Evolutionary conservation across 2,113 vertebrate species (phyloP).

Genomic region (Oryzias melastigma): DNA sequence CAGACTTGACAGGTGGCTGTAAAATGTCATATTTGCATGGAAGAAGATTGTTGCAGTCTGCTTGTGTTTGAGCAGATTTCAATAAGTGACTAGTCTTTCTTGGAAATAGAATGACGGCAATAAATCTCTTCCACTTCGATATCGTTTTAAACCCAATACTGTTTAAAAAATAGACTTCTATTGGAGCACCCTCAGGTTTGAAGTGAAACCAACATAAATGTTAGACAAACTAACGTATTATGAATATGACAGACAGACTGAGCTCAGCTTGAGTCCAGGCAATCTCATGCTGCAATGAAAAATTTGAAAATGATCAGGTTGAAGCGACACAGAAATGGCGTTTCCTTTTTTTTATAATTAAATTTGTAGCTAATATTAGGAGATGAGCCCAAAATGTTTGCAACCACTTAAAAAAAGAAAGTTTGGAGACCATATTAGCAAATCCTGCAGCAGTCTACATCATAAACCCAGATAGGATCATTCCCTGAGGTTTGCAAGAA

Average conservation of each 20-base stretch:
- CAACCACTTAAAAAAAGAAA: slow-evolving; percentile 50
- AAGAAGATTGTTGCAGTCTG: slow-evolving; percentile 12
- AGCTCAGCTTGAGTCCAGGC: slow-evolving; percentile 50
- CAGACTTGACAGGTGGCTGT: slow-evolving; percentile 47
- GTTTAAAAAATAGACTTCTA: slow-evolving; percentile 43
- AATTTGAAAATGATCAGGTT: slow-evolving; percentile 60
- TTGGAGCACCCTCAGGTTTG: slow-evolving; percentile 42
- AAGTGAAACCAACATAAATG: slow-evolving; percentile 45
- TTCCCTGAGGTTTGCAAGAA: slow-evolving; percentile 59
- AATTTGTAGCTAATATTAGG: slow-evolving; percentile 48
- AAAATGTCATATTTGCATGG: slow-evolving; percentile 26
- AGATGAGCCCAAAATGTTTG: slow-evolving; percentile 25
- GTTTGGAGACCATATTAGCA: slow-evolving; percentile 45
- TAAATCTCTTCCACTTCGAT: slow-evolving; percentile 10
- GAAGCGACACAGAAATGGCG: slow-evolving; percentile 70
- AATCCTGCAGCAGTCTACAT: slow-evolving; percentile 67
- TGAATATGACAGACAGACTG: slow-evolving; percentile 56
- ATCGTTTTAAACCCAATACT: slow-evolving; percentile 16
- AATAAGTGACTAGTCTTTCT: slow-evolving; percentile 13
- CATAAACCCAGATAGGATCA: slow-evolving; percentile 66
- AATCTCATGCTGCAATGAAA: slow-evolving; percentile 64
- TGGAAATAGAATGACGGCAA: slow-evolving; percentile 4
- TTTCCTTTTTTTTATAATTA: slow-evolving; percentile 37
- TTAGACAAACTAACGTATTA: slow-evolving; percentile 52
- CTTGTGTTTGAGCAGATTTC: slow-evolving; percentile 16